Conservation (phyloP, 2,888 invertebrate genomes). For the Ernsta delagoae region DNA sequence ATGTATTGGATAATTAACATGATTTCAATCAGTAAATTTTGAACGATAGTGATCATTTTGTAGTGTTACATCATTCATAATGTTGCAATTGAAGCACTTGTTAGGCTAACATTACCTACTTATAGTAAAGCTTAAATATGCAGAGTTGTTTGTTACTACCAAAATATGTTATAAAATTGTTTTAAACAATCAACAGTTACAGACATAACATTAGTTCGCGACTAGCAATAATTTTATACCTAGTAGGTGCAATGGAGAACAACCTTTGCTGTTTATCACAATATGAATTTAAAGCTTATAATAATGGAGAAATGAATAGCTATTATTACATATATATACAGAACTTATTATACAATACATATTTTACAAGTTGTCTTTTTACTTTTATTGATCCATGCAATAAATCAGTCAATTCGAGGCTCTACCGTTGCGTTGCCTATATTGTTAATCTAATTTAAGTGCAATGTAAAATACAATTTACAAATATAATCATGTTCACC, state of each 20-base stretch:
- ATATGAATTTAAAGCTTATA: conserved; percentile 11
- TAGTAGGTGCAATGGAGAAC: background rate
- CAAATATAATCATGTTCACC: conserved; percentile 51
- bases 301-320: conserved; percentile 11
- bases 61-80: background rate
- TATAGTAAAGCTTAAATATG: background rate
- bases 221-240: conserved; percentile 17
- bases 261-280: conserved; percentile 4
- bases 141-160: background rate
- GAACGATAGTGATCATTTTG: too few species aligned
- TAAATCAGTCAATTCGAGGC: conserved; percentile 45
- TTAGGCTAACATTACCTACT: background rate
- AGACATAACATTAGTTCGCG: too few species aligned
- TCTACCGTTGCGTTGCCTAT: conserved; percentile 37
- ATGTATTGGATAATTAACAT: too few species aligned
- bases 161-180: background rate
- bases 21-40: too few species aligned
- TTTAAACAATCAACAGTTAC: background rate
- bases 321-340: conserved; percentile 3
- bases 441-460: conserved; percentile 40
- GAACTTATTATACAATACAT: conserved; percentile 22
- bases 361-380: conserved; percentile 20
- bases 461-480: conserved; percentile 39
- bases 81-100: background rate
- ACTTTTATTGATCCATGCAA: conserved; percentile 40